A percentile compares a stretch with the other conserved stretches of the same genome.
phyloP scores from a whole-genome alignment of 2,113 vertebrate genomes.

The Reinhardtius hippoglossoides region DNA sequence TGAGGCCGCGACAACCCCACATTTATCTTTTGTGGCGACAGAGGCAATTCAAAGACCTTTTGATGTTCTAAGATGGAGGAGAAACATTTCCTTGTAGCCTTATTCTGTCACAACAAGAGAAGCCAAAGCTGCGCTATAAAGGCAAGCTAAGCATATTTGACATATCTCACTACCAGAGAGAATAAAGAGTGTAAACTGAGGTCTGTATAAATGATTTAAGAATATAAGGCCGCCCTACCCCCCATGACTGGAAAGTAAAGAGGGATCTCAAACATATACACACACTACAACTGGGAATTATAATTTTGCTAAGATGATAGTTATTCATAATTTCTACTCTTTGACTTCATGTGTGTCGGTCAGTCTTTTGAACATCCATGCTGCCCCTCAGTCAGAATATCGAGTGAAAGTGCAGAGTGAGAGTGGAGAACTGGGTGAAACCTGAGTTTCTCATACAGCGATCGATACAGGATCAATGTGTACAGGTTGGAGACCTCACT shows the following conservation, averaged over 20 bases:
- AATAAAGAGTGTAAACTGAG: constrained; percentile 64
- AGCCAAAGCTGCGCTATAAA: constrained; percentile 65
- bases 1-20: constrained; percentile 64
- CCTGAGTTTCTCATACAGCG: constrained; percentile 75
- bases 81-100: constrained; percentile 73
- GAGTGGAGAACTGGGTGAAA: constrained; percentile 60
- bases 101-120: constrained; percentile 81
- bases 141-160: constrained; percentile 75
- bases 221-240: constrained; percentile 12
- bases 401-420: constrained; percentile 58
- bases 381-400: constrained; percentile 66
- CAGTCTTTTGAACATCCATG: constrained; percentile 41
- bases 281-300: not conserved
- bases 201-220: constrained; percentile 65
- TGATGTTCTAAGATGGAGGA: constrained; percentile 75
- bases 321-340: constrained; percentile 16
- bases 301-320: not conserved
- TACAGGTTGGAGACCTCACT: constrained; percentile 74
- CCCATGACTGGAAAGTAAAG: constrained; percentile 15
- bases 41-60: constrained; percentile 76
- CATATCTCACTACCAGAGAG: constrained; percentile 62
- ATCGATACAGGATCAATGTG: constrained; percentile 78
- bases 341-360: constrained; percentile 39
- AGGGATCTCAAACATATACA: constrained; percentile 12
- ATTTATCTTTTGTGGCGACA: constrained; percentile 76